Evolutionary conservation across 1,140 invertebrate genomes (phyloP).

Genomic region (Megalopta genalis): DNA sequence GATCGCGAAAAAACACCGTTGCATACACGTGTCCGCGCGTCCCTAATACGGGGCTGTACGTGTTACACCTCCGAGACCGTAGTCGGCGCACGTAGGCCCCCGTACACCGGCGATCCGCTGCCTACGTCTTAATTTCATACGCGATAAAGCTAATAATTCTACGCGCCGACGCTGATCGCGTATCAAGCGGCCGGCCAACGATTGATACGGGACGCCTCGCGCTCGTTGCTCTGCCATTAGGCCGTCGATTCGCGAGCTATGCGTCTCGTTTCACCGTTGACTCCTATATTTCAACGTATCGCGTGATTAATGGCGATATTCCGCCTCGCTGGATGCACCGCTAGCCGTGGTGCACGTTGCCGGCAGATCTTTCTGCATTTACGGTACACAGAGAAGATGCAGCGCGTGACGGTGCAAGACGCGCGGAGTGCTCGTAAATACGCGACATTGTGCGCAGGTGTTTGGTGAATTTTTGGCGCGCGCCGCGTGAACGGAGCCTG

Average conservation of each 20-base stretch:
- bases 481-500: too few relatives aligned
- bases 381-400: too few relatives aligned
- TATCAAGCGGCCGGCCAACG: conserved; percentile 29
- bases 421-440: too few relatives aligned
- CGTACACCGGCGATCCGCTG: conserved; percentile 4
- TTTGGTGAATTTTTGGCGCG: too few relatives aligned
- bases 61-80: conserved; percentile 13
- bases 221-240: conserved; percentile 27
- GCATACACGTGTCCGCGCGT: conserved; percentile 21
- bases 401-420: too few relatives aligned
- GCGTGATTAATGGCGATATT: not conserved
- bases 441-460: too few relatives aligned
- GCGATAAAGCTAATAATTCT: conserved; percentile 71
- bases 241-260: not conserved
- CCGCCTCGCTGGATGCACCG: not conserved
- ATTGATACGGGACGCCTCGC: conserved; percentile 55
- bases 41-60: conserved; percentile 40
- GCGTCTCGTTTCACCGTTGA: not conserved
- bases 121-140: conserved; percentile 74
- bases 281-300: not conserved
- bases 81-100: conserved; percentile 17
- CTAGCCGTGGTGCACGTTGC: not conserved
- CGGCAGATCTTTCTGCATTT: too few relatives aligned
- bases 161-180: conserved; percentile 54
- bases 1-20: conserved; percentile 25